Base-by-base conservation (phyloP, 2,888 invertebrate genomes). In the Lepidochrysops patricia region DNA sequence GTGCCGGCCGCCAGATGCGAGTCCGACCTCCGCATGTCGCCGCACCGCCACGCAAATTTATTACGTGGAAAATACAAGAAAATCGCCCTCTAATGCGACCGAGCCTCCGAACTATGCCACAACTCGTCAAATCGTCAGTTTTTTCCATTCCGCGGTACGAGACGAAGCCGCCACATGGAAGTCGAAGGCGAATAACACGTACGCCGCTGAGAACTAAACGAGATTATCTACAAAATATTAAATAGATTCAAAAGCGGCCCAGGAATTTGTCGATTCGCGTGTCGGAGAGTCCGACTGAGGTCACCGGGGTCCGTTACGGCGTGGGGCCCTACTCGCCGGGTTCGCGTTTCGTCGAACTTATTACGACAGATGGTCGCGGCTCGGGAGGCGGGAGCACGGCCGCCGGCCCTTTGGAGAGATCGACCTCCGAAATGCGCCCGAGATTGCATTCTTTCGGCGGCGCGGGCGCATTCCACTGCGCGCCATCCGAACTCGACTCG, bases 361-460 rank as follows among this genome's bases (percentile, higher is more conserved):
- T 87, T 88, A 88, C 87, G 85, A 84, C 88, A 88, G 88, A 88
- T 87, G 88, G 81, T 80, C 76, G 80, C 75, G 76, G 82, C 73
- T 76, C 78, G 81, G 83, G 80, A 80, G 82, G 83, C 81, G 84
- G 84, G 85, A 80, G 83, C 82, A 81, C 76, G 77, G 80, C 76
- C 77, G 80, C 76, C 79, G 82, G 82, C 81, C 80, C 85, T 80
- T 77, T 76, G 82, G 85, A 86, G 87, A 88, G 89, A 87, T 87
- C 88, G 88, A 86, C 86, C 88, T 87, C 89, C 89, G 89, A 89
- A 89, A 88, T 84, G 88, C 89, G 88, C 84, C 89, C 88, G 89
- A 88, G 89, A 89, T 89, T 88, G 87, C 89, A 90, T 89, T 90
- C 89, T 89, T 90, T 89, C 87, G 89, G 88, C 86, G 79, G 85